Evolutionary conservation across 2,113 vertebrate species (phyloP).

Genomic region (Cromileptes altivelis): DNA sequence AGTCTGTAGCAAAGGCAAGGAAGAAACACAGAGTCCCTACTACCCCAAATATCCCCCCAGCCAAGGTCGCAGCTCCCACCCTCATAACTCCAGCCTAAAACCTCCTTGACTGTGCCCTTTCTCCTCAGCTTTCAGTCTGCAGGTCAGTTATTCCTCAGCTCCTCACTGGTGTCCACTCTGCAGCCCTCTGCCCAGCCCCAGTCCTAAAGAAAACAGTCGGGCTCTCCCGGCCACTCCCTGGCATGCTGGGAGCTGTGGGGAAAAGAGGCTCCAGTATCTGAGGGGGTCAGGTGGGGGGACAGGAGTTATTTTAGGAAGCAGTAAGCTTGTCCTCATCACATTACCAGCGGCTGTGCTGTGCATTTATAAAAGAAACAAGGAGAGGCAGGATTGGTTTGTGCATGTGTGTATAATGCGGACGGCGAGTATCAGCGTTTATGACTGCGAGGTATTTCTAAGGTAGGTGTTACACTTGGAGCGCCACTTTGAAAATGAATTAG

Average conservation of each 20-base stretch:
- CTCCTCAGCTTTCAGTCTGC: constrained; percentile 4
- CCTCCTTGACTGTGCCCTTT: constrained; percentile 7
- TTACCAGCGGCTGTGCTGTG: constrained; percentile 77
- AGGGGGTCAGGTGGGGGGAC: constrained; percentile 48
- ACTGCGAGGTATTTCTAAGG: constrained; percentile 67
- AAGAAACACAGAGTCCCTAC: constrained; percentile 88
- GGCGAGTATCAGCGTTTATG: constrained; percentile 50
- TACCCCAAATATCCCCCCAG: constrained; percentile 85
- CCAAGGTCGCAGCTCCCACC: constrained; percentile 82
- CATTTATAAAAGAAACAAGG: constrained; percentile 53
- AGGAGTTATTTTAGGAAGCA: constrained; percentile 86
- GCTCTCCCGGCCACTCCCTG: constrained; percentile 65
- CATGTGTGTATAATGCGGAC: constrained; percentile 21
- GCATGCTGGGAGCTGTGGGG: constrained; percentile 39
- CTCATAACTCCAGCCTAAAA: constrained; percentile 83
- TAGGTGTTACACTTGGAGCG: constrained; percentile 55
- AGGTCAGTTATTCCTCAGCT: constrained; percentile 19
- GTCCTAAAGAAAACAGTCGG: constrained; percentile 40
- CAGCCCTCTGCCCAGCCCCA: constrained; percentile 15
- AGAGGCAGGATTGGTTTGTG: constrained; percentile 27
- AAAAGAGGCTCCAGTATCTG: constrained; percentile 37
- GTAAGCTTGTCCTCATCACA: constrained; percentile 78
- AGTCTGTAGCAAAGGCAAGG: constrained; percentile 89
- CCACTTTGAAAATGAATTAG: constrained; percentile 74
- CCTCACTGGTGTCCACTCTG: constrained; percentile 34